Percentiles rank a stretch among this genome's conserved stretches.
Conservation (phyloP, 2,113 vertebrate species). For the Ellobius talpinus region DNA sequence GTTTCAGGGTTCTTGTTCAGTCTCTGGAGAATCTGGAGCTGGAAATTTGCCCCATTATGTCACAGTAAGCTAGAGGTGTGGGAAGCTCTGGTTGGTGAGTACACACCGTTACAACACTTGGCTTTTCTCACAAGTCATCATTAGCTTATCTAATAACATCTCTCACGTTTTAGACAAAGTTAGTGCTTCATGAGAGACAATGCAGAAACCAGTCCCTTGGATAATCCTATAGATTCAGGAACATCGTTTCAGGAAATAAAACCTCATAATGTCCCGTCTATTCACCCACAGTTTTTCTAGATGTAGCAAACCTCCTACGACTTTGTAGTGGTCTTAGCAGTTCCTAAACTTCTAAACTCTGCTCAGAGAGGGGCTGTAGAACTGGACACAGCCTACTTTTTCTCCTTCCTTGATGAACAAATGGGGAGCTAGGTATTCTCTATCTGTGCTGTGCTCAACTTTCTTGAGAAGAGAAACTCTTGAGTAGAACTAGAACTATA, state of each 20-base stretch:
- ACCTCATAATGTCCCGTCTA: background rate
- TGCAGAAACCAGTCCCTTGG: background rate
- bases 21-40: background rate
- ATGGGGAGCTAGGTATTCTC: background rate
- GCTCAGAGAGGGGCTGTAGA: background rate
- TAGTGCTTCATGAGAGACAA: background rate
- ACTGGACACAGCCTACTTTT: background rate
- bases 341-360: background rate
- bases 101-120: background rate
- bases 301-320: background rate
- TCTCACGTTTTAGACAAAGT: background rate
- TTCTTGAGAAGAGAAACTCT: no score
- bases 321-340: background rate
- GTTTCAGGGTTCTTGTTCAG: background rate
- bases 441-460: background rate
- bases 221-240: background rate
- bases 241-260: background rate
- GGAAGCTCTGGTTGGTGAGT: background rate
- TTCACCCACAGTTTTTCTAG: background rate
- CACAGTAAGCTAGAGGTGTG: background rate
- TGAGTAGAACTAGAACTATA: background rate
- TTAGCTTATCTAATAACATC: background rate
- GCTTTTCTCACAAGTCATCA: background rate
- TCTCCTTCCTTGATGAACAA: background rate
- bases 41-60: background rate